Conservation (phyloP, 2,113 vertebrate genomes). For the Sebastes fasciatus region DNA sequence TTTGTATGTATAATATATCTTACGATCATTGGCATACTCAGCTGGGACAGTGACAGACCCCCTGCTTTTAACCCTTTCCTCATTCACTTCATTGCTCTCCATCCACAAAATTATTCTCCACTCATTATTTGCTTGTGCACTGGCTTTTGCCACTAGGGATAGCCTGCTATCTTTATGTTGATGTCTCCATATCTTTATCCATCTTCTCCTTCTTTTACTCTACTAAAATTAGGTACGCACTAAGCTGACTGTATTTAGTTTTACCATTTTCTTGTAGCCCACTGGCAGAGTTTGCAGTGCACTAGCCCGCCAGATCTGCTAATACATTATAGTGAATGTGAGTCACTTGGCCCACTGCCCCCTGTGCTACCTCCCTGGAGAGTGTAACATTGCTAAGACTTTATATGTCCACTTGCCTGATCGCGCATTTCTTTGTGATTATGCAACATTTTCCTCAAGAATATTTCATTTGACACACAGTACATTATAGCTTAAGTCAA, state of each 20-base stretch:
- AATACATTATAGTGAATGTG: constrained; percentile 19
- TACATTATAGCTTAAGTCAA: constrained; percentile 8
- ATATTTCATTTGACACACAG: neutral
- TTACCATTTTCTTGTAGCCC: neutral
- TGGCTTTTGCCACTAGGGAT: neutral
- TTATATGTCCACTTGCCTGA: neutral
- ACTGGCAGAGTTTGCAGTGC: neutral
- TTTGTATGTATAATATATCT: neutral
- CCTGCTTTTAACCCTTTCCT: neutral
- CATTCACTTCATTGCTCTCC: neutral
- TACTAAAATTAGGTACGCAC: neutral
- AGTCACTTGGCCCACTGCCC: constrained; percentile 16
- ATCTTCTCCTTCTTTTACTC: neutral
- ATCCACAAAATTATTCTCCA: neutral
- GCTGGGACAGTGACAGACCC: neutral
- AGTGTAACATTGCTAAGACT: neutral
- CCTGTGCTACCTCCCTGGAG: neutral
- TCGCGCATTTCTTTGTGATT: neutral
- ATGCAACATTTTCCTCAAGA: neutral
- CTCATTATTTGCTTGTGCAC: constrained; percentile 2
- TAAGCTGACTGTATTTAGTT: neutral
- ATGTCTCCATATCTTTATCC: neutral
- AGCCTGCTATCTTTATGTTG: neutral
- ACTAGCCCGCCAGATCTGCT: constrained; percentile 11
- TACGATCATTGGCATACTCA: neutral